Conservation (phyloP, 2,888 invertebrate genomes). For the Charanyca ferruginea region DNA sequence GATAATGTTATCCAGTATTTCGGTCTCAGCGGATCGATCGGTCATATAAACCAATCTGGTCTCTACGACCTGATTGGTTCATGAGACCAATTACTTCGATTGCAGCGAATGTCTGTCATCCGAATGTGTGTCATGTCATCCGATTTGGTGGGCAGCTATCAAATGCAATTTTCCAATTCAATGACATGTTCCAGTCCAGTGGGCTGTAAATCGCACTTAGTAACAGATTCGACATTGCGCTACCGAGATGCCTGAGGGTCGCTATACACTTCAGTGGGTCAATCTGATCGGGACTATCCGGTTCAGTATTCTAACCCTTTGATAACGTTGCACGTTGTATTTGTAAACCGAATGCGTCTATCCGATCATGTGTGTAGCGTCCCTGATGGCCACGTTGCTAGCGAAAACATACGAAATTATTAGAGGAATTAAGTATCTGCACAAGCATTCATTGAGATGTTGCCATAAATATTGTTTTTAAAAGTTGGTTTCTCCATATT, state of each 20-base stretch:
- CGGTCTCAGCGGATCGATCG: slow-evolving; percentile 9
- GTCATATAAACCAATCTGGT: too few relatives aligned
- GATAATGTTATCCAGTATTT: not conserved
- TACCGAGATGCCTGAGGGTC: not conserved
- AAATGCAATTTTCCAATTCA: slow-evolving; percentile 44
- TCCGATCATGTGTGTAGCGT: too few relatives aligned
- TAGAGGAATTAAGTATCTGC: not conserved
- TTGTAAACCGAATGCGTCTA: too few relatives aligned
- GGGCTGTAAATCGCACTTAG: slow-evolving; percentile 5
- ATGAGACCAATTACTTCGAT: slow-evolving; percentile 15
- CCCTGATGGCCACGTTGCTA: too few relatives aligned
- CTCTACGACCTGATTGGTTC: slow-evolving; percentile 15
- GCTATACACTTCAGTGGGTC: too few relatives aligned
- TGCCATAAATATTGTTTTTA: too few relatives aligned
- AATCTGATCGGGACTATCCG: too few relatives aligned
- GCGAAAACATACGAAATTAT: too few relatives aligned
- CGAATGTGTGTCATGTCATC: slow-evolving; percentile 12
- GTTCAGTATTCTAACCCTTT: too few relatives aligned
- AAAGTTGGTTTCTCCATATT: not conserved
- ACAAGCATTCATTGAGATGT: not conserved
- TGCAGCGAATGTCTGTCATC: slow-evolving; percentile 10
- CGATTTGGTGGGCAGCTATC: slow-evolving; percentile 31
- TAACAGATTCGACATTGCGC: slow-evolving; percentile 22
- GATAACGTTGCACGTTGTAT: too few relatives aligned
- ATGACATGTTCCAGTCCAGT: slow-evolving; percentile 10